Percentiles rank a stretch among this genome's conserved stretches.
Conservation (phyloP, 2,113 vertebrate species). For the Notothenia rossii region DNA sequence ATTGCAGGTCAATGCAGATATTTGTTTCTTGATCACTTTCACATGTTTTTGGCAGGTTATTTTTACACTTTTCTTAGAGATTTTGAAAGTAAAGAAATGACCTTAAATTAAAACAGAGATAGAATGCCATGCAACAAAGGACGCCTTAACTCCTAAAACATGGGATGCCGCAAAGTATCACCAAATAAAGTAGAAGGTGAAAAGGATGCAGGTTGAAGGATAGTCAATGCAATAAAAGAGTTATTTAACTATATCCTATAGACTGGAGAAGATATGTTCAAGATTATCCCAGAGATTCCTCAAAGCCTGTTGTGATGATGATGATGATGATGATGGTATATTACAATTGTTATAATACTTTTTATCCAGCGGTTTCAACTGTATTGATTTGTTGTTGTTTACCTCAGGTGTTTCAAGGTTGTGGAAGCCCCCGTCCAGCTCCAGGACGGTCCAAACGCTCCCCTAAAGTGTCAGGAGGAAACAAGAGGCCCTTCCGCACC, state of each 20-base stretch:
- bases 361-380: not conserved
- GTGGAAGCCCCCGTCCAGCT: constrained; percentile 84
- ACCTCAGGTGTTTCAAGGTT: constrained; percentile 89
- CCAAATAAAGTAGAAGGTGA: not conserved
- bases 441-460: constrained; percentile 84
- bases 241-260: not conserved
- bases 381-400: not conserved
- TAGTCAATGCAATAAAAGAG: not conserved
- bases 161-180: not conserved
- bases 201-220: not conserved
- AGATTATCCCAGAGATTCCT: not conserved
- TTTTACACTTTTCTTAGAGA: not conserved
- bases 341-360: not conserved
- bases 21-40: too few species aligned
- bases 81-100: not conserved
- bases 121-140: not conserved
- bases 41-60: not conserved
- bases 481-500: constrained; percentile 82
- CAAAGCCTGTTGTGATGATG: not conserved
- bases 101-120: not conserved
- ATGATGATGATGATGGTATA: not conserved
- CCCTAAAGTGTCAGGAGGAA: constrained; percentile 79
- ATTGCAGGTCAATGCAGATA: too few species aligned
- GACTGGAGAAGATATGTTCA: not conserved
- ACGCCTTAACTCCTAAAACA: not conserved